Conservation (phyloP, 1,140 invertebrate species). For the Heliconius melpomene region DNA sequence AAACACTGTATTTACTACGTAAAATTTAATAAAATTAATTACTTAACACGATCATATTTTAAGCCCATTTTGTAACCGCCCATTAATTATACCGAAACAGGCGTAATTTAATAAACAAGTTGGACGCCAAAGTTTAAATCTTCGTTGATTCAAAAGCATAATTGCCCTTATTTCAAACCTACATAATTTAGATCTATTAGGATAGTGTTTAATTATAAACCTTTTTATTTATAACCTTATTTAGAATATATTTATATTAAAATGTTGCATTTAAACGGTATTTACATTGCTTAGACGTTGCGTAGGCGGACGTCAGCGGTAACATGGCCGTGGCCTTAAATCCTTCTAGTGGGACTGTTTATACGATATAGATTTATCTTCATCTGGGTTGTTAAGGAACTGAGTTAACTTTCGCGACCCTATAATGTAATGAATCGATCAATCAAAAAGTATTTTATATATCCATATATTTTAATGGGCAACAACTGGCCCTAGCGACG, state of each 20-base stretch:
- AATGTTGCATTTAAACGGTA: no score
- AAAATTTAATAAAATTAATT: not conserved
- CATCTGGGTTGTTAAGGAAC: not conserved
- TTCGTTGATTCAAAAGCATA: slow-evolving; percentile 28
- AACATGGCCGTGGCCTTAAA: not conserved
- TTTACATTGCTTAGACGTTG: not conserved
- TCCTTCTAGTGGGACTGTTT: no score
- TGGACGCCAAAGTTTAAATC: not conserved
- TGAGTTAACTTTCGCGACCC: not conserved
- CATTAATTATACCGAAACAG: slow-evolving; percentile 3
- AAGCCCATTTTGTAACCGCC: not conserved
- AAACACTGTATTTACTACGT: not conserved
- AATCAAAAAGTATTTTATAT: not conserved
- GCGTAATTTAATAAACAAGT: slow-evolving; percentile 10
- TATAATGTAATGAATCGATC: not conserved
- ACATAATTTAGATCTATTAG: not conserved
- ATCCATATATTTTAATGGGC: not conserved
- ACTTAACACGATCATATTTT: not conserved
- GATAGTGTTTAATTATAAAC: not conserved
- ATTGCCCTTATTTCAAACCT: not conserved
- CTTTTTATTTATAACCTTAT: not conserved
- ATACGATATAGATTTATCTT: not conserved
- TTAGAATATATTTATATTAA: no score
- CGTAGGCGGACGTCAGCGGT: not conserved
- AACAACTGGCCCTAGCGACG: not conserved